phyloP scores from a whole-genome alignment of 1,140 invertebrate species.

The Cryptotermes secundus region DNA sequence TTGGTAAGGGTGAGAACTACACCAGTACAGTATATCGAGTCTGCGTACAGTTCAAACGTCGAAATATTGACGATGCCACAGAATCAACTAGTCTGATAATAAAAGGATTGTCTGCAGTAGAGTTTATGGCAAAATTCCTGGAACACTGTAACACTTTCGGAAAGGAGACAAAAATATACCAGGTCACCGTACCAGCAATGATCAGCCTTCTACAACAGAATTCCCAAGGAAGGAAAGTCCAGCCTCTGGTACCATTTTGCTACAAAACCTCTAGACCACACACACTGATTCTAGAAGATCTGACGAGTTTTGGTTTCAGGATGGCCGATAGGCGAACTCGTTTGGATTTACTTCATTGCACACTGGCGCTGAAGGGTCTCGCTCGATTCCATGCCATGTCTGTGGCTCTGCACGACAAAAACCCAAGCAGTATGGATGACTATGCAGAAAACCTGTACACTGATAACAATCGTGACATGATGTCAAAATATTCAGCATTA shows the following conservation, averaged over 20 bases:
- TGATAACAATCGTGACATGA: not conserved
- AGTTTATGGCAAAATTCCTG: constrained; percentile 12
- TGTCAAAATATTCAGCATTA: not conserved
- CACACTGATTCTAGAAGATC: constrained; percentile 61
- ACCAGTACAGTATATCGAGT: constrained; percentile 49
- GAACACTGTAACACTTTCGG: not conserved
- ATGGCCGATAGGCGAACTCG: constrained; percentile 67
- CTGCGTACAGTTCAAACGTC: constrained; percentile 37
- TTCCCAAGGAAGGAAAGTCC: not conserved
- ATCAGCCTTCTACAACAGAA: not conserved
- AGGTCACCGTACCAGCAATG: not conserved
- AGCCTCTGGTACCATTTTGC: not conserved
- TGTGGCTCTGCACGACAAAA: constrained; percentile 59
- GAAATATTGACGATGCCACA: not conserved
- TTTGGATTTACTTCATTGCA: constrained; percentile 57
- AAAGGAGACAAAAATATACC: not conserved
- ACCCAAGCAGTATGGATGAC: constrained; percentile 46
- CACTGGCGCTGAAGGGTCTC: constrained; percentile 45
- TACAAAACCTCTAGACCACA: constrained; percentile 23
- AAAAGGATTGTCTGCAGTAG: not conserved
- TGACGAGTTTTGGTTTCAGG: constrained; percentile 57
- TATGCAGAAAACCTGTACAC: constrained; percentile 12
- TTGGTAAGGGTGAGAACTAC: constrained; percentile 53
- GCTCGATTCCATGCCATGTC: constrained; percentile 68
- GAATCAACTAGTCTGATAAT: not conserved